These are phyloP conservation scores for Rhinogobio ventralis DNA, from an alignment of 2,797 vertebrate species.

Conservation along the genomic window DNA sequence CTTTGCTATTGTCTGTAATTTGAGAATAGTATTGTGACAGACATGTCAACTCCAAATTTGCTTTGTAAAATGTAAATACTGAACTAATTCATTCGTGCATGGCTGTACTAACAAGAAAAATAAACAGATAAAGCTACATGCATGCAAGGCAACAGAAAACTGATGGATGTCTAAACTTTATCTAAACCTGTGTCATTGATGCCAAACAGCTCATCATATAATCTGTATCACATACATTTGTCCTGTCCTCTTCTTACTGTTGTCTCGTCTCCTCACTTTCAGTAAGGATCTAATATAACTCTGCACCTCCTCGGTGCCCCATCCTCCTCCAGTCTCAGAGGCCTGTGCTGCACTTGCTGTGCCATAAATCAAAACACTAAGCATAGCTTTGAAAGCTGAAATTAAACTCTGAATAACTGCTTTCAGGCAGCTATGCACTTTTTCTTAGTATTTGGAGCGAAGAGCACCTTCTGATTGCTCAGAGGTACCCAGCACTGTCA, in stretches of 20 bases:
- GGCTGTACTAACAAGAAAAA: no score
- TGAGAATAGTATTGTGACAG: no score
- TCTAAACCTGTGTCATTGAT: no score
- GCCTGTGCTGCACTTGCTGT: slow-evolving; percentile 44
- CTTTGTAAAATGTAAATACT: no score
- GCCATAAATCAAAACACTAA: slow-evolving; percentile 48
- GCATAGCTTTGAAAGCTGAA: slow-evolving; percentile 37
- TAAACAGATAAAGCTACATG: no score
- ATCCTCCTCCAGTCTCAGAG: slow-evolving; percentile 27
- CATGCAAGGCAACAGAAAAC: no score
- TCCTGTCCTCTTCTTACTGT: not conserved
- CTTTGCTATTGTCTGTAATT: no score
- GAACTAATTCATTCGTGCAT: no score
- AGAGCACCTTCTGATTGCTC: slow-evolving; percentile 10
- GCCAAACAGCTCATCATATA: no score
- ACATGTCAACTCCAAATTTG: no score
- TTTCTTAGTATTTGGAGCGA: slow-evolving; percentile 12
- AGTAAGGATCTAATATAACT: slow-evolving; percentile 38
- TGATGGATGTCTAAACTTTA: no score
- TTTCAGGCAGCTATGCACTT: slow-evolving; percentile 24
- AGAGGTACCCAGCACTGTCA: not conserved
- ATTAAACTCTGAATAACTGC: slow-evolving; percentile 44
- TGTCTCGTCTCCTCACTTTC: slow-evolving; percentile 18
- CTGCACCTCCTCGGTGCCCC: slow-evolving; percentile 4
- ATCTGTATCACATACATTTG: no score